phyloP scores from a whole-genome alignment of 2,113 vertebrate species.

The Pipra filicauda region DNA sequence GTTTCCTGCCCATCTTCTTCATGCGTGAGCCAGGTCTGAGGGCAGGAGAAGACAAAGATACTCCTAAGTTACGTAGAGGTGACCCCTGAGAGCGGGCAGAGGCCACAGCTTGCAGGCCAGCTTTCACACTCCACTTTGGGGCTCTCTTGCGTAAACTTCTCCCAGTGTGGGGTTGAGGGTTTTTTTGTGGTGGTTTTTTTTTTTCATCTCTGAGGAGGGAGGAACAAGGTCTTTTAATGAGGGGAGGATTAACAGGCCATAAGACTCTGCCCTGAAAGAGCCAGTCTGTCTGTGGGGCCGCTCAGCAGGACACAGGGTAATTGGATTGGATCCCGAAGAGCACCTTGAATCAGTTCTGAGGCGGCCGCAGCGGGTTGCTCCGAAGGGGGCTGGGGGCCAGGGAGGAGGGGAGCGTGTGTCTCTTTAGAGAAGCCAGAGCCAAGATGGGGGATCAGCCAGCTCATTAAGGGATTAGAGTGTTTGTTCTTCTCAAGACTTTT shows the following conservation, averaged over 20 bases:
- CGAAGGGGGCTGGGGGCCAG: slow-evolving; percentile 38
- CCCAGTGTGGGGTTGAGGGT: slow-evolving; percentile 30
- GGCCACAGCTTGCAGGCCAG: not conserved
- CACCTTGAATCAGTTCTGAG: slow-evolving; percentile 83
- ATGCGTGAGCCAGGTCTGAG: not conserved
- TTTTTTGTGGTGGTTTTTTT: not conserved
- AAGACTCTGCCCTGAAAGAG: slow-evolving; percentile 81
- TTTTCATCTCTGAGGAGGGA: slow-evolving; percentile 72
- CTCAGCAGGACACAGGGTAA: slow-evolving; percentile 88
- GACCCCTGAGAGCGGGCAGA: not conserved
- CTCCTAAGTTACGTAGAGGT: not conserved
- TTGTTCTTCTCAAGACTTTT: slow-evolving; percentile 88
- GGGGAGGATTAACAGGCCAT: slow-evolving; percentile 75
- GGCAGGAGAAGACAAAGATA: not conserved
- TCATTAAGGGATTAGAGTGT: slow-evolving; percentile 94
- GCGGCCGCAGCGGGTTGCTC: slow-evolving; percentile 75
- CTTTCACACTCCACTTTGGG: slow-evolving; percentile 70
- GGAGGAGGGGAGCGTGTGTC: slow-evolving; percentile 69
- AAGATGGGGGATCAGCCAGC: slow-evolving; percentile 87
- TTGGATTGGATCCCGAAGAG: slow-evolving; percentile 85
- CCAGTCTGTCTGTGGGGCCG: slow-evolving; percentile 84
- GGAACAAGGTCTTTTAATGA: slow-evolving; percentile 86
- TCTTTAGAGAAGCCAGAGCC: slow-evolving; percentile 78
- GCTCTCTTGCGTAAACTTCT: slow-evolving; percentile 81
- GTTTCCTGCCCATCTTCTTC: not conserved